phyloP scores from a whole-genome alignment of 2,888 invertebrate species.

The Amphiduros pacificus region DNA sequence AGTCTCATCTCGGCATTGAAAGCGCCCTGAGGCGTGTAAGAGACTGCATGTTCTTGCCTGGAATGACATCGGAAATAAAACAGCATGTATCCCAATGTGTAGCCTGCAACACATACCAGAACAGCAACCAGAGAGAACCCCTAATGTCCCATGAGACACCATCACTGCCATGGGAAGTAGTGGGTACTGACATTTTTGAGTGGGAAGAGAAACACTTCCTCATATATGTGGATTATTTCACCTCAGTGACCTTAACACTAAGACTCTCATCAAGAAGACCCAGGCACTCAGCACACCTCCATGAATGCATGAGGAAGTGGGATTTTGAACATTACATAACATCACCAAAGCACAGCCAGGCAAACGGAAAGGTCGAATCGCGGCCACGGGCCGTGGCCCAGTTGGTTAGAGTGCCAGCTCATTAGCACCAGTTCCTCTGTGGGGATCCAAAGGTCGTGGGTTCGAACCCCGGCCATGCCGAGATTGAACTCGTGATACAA shows the following conservation, averaged over 20 bases:
- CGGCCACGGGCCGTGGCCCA: no score
- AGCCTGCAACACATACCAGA: background rate
- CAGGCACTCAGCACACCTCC: constrained; percentile 26
- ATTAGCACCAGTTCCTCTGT: no score
- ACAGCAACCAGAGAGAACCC: constrained; percentile 16
- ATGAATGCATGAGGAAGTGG: constrained; percentile 21
- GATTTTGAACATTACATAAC: constrained; percentile 11
- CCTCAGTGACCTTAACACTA: constrained; percentile 24
- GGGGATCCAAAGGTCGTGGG: no score
- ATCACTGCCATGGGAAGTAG: constrained; percentile 25
- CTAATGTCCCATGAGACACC: constrained; percentile 21
- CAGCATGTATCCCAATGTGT: background rate
- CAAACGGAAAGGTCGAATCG: constrained; percentile 29
- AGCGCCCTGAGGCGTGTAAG: constrained; percentile 9
- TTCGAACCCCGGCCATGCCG: no score
- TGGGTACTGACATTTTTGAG: constrained; percentile 26
- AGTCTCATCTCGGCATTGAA: constrained; percentile 9
- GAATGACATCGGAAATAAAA: constrained; percentile 1
- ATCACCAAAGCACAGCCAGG: constrained; percentile 20
- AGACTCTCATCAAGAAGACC: constrained; percentile 21
- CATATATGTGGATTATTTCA: constrained; percentile 30
- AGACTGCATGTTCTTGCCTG: constrained; percentile 17
- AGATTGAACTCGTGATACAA: no score
- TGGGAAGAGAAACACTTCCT: constrained; percentile 22
- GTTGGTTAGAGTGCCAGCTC: no score